Conservation (phyloP, 2,113 vertebrate genomes). For the Brachypteracias leptosomus region DNA sequence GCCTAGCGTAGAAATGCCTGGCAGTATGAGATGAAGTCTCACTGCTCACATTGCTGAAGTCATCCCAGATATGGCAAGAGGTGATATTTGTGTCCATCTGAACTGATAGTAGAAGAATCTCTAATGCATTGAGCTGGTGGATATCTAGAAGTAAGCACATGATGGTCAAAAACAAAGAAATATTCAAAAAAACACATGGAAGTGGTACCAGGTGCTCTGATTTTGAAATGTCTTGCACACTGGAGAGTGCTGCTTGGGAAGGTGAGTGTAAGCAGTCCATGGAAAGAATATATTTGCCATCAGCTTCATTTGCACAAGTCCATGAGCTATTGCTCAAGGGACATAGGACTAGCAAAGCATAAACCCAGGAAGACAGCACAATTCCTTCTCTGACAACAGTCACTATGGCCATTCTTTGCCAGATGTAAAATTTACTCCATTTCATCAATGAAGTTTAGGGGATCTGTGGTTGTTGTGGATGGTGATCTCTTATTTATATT, state of each 20-base stretch:
- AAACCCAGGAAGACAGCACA: rapidly evolving
- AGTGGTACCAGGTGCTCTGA: neutral
- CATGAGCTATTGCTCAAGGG: neutral
- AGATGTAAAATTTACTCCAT: neutral
- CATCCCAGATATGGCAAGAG: neutral
- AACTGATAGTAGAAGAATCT: neutral
- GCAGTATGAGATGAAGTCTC: neutral
- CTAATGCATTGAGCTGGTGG: neutral
- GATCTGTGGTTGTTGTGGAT: neutral
- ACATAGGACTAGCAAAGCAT: neutral
- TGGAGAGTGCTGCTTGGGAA: neutral
- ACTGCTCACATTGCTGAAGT: neutral
- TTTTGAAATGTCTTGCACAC: neutral
- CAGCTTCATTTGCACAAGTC: neutral
- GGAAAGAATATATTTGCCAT: neutral
- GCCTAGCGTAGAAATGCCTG: neutral
- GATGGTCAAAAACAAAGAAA: neutral
- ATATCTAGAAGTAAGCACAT: neutral
- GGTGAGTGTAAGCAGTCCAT: neutral
- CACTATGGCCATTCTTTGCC: neutral
- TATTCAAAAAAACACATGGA: neutral
- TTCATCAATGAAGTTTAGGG: neutral
- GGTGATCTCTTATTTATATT: neutral
- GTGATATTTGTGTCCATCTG: neutral
- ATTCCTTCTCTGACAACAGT: neutral